Evolutionary conservation across 2,797 vertebrate genomes (phyloP).

Genomic region (Pipistrellus nathusii): DNA sequence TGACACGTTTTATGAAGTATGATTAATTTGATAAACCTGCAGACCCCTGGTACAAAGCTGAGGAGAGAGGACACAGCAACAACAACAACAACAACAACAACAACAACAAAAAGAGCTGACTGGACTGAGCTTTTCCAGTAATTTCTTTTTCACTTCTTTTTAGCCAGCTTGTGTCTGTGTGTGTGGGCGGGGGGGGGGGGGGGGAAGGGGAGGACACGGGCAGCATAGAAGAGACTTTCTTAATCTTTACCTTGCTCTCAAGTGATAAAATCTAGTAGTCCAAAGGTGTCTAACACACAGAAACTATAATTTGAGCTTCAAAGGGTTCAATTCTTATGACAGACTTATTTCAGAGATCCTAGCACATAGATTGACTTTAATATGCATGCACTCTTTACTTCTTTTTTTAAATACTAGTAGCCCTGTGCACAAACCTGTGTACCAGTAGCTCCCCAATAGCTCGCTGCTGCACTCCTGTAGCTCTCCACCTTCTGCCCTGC

Average conservation of each 20-base stretch:
- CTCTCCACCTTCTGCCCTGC: too few species aligned
- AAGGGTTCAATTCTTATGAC: conserved; percentile 2
- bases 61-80: not conserved
- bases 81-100: not conserved
- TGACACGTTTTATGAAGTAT: not conserved
- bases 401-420: not conserved
- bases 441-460: too few species aligned
- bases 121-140: not conserved
- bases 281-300: not conserved
- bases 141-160: not conserved
- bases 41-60: not conserved
- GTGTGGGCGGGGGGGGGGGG: not conserved
- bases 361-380: not conserved
- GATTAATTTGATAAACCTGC: conserved; percentile 1
- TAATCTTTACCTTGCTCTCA: not conserved
- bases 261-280: not conserved
- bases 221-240: not conserved
- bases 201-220: too few species aligned
- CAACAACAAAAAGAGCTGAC: not conserved
- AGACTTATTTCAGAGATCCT: not conserved
- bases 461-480: too few species aligned
- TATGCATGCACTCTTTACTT: not conserved
- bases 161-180: not conserved
- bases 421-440: too few species aligned
- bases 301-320: not conserved